A percentile compares a stretch with the other conserved stretches of the same genome.
Conservation (phyloP, 1,140 invertebrate species). For the Phthorimaea operculella region DNA sequence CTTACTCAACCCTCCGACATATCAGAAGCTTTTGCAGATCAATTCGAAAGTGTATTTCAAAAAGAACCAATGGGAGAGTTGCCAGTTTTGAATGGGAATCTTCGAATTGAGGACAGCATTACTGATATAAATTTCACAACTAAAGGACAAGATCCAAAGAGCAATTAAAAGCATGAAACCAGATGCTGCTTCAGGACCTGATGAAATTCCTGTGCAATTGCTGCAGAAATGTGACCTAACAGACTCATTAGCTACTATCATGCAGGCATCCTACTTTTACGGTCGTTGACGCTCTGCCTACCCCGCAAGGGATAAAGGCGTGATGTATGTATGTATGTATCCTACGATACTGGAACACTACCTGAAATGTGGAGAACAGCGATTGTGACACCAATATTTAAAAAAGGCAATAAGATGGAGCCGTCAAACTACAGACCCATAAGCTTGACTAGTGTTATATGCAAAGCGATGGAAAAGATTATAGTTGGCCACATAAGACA, state of each 20-base stretch:
- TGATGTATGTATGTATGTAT: too few species aligned
- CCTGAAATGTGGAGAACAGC: background rate
- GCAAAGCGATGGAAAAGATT: background rate
- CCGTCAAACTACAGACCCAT: background rate
- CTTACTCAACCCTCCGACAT: background rate
- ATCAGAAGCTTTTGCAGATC: background rate
- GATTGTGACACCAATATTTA: background rate
- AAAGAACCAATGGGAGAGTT: background rate
- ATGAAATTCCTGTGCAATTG: background rate
- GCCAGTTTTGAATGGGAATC: background rate
- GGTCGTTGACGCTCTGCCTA: too few species aligned
- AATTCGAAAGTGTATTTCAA: background rate
- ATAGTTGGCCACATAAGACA: background rate
- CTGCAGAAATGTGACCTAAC: background rate
- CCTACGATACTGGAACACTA: background rate
- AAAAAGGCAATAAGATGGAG: background rate
- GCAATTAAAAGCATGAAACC: background rate
- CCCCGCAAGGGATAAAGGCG: too few species aligned
- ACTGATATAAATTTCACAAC: background rate
- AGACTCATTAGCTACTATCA: background rate
- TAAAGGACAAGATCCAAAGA: background rate
- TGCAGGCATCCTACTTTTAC: background rate
- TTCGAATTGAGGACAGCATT: background rate
- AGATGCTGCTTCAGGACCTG: slow-evolving; percentile 1
- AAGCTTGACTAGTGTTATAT: background rate